phyloP scores from a whole-genome alignment of 2,797 vertebrate genomes.

The Limnodromus scolopaceus region DNA sequence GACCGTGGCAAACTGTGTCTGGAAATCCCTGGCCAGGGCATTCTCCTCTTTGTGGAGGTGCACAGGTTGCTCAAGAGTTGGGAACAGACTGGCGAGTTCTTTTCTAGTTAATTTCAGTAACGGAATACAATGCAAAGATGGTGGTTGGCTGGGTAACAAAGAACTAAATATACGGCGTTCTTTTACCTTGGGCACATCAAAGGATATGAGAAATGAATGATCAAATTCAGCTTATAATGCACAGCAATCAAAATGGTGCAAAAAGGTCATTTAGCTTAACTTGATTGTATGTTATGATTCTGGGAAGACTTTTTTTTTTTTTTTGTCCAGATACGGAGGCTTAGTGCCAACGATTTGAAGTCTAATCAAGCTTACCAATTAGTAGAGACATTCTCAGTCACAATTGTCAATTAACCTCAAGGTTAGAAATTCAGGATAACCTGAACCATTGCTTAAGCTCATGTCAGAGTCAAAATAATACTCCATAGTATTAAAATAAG shows the following conservation, averaged over 20 bases:
- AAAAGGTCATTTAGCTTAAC: conserved; percentile 43
- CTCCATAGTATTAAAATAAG: neutral
- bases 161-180: neutral
- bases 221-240: neutral
- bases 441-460: neutral
- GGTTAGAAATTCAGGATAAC: conserved; percentile 39
- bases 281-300: conserved; percentile 22
- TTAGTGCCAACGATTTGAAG: neutral
- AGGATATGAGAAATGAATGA: neutral
- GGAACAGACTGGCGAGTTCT: neutral
- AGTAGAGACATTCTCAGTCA: conserved; percentile 29
- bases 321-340: conserved; percentile 4
- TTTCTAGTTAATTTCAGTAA: neutral
- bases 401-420: conserved; percentile 66
- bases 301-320: neutral
- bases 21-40: neutral
- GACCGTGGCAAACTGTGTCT: neutral
- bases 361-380: conserved; percentile 55
- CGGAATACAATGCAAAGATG: neutral
- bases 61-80: neutral
- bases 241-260: conserved; percentile 35
- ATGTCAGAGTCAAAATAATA: neutral
- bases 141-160: neutral
- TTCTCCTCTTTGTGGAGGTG: neutral
- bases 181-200: neutral